Evolutionary conservation across 2,888 invertebrate genomes (phyloP).

Genomic region (Zootermopsis nevadensis): DNA sequence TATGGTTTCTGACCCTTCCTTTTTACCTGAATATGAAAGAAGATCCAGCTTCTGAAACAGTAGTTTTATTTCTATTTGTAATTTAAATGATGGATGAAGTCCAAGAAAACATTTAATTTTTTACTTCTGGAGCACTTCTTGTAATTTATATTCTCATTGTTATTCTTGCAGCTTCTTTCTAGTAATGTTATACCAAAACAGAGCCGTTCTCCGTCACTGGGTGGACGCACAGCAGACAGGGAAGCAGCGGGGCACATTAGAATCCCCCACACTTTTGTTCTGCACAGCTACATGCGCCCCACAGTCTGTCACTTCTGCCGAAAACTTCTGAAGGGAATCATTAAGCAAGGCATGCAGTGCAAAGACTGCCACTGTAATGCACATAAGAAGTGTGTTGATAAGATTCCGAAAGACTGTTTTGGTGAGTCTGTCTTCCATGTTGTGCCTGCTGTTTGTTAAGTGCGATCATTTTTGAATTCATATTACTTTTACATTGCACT

Average conservation of each 20-base stretch:
- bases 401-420: conserved; percentile 90
- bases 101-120: too few relatives aligned
- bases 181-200: conserved; percentile 64
- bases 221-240: conserved; percentile 75
- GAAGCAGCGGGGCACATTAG: conserved; percentile 74
- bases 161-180: conserved; percentile 46
- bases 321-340: conserved; percentile 92
- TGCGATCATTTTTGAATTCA: too few relatives aligned
- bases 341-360: conserved; percentile 97
- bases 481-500: too few relatives aligned
- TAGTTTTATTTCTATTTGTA: too few relatives aligned
- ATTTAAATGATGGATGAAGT: too few relatives aligned
- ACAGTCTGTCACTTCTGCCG: conserved; percentile 97
- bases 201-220: conserved; percentile 77
- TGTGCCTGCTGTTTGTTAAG: too few relatives aligned
- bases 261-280: conserved; percentile 96
- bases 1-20: too few relatives aligned
- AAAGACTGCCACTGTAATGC: conserved; percentile 97
- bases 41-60: too few relatives aligned
- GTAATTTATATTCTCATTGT: too few relatives aligned
- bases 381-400: conserved; percentile 92
- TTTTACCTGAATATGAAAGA: too few relatives aligned
- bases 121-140: too few relatives aligned
- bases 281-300: conserved; percentile 96
- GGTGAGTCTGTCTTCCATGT: conserved; percentile 70